A percentile compares a stretch with the other conserved stretches of the same genome.
These are phyloP conservation scores for Oryzias melastigma DNA, from an alignment of 2,113 vertebrate genomes.

Conservation along the genomic window DNA sequence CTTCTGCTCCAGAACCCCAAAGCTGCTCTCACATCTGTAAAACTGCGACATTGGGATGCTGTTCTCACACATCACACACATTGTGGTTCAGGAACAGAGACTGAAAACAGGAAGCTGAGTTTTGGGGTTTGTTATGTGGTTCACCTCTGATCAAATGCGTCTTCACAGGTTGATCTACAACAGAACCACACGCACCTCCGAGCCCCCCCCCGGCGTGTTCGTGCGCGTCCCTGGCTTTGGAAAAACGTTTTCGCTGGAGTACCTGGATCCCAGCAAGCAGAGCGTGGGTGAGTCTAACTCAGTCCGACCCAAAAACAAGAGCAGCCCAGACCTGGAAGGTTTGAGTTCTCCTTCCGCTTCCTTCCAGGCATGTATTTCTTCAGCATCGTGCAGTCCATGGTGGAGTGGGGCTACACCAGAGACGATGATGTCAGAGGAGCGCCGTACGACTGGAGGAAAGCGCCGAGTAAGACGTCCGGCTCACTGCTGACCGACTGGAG, in stretches of 20 bases:
- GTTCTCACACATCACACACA: not conserved
- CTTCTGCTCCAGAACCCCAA: slow-evolving; percentile 6
- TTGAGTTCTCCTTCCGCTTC: not conserved
- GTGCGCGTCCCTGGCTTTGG: slow-evolving; percentile 92
- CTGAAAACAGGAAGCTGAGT: not conserved
- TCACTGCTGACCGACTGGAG: too few relatives aligned
- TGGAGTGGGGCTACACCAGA: slow-evolving; percentile 89
- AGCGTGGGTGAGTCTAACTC: slow-evolving; percentile 80
- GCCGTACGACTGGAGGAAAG: slow-evolving; percentile 96
- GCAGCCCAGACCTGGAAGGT: too few relatives aligned
- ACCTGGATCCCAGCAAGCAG: slow-evolving; percentile 92
- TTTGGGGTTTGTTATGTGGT: not conserved
- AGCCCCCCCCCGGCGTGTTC: slow-evolving; percentile 87
- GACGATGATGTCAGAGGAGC: slow-evolving; percentile 89
- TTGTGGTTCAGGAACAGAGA: not conserved
- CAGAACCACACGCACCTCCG: slow-evolving; percentile 79
- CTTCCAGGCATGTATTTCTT: slow-evolving; percentile 92
- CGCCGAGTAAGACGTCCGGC: slow-evolving; percentile 83
- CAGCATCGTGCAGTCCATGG: slow-evolving; percentile 87
- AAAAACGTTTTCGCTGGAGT: slow-evolving; percentile 88
- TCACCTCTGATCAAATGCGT: not conserved
- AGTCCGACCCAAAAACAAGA: too few relatives aligned
- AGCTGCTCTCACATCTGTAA: slow-evolving; percentile 1
- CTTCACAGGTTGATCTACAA: slow-evolving; percentile 87
- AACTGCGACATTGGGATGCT: slow-evolving; percentile 1